phyloP scores from a whole-genome alignment of 2,888 invertebrate species.

The Pardosa pseudoannulata region DNA sequence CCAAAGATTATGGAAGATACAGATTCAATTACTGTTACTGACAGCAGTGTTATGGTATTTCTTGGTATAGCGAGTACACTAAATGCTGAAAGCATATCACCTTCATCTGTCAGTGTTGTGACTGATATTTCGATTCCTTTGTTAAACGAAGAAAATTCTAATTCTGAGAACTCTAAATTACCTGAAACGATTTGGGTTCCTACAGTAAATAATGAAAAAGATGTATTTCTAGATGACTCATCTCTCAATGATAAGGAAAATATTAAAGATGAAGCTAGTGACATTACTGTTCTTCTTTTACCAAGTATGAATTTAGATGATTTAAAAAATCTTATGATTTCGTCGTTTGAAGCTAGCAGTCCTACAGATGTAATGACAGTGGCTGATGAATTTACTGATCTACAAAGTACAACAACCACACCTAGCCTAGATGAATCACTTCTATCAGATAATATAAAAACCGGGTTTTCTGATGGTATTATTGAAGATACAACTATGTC shows the following conservation, averaged over 20 bases:
- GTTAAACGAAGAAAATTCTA: neutral
- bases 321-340: slow-evolving; percentile 35
- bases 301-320: slow-evolving; percentile 45
- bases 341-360: neutral
- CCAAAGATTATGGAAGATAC: too few species aligned
- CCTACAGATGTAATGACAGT: neutral
- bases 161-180: too few species aligned
- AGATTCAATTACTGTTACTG: too few species aligned
- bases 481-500: neutral
- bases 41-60: slow-evolving; percentile 37
- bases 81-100: neutral
- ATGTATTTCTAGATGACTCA: too few species aligned
- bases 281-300: slow-evolving; percentile 40
- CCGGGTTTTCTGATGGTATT: neutral
- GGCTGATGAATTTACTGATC: neutral
- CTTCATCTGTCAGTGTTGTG: neutral
- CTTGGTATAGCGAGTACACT: slow-evolving; percentile 47
- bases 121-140: too few species aligned
- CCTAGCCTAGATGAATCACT: neutral
- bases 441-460: neutral
- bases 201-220: too few species aligned
- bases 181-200: too few species aligned
- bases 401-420: neutral
- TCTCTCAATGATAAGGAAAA: too few species aligned
- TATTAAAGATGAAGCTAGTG: too few species aligned